Base-by-base conservation (phyloP, 2,888 invertebrate genomes). In the Noctua janthina region DNA sequence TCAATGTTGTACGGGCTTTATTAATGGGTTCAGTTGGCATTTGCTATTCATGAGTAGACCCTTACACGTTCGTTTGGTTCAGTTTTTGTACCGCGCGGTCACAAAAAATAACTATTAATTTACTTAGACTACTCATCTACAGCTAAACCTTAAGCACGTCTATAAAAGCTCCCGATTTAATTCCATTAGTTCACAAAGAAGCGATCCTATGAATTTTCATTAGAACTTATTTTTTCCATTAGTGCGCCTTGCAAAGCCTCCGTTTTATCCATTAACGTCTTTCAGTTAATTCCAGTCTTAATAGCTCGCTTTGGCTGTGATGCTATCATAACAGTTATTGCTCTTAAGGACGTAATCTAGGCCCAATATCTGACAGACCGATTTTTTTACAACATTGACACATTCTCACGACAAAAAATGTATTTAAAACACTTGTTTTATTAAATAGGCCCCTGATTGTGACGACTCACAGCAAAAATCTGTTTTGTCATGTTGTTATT, bases 161-260 rank as follows among this genome's bases (percentile, higher is more conserved):
- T 75, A 76, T 77, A 80, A 80, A 85, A 73, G 66, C 54, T 73
- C 64, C 71, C n/a, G 54, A 74, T 81, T 78, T 70, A 79, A 88
- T 83, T 82, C 76, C 79, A 83, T 87, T 87, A 77, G 59, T 67
- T 56, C 71, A 39, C 82, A 85, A 83, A 84, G 80, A 83, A 62
- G 76, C 68, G 71, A 79, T 78, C 67, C 79, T 46, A 89, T 90
- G 86, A 87, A 86, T 90, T 89, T 89, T 86, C 82, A 89, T 88
- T 84, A 86, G 86, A 74, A 83, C 78, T 86, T 86, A 82, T 89
- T 89, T 87, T 84, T 89, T 76, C 86, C 85, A 90, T 88, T 83
- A 86, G 79, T 78, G 51, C 81, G 75, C 81, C 74, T 88, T 66
- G 62, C 69, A 76, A 85, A 83, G 79, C 71, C 77, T 71, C 15